A percentile compares a stretch with the other conserved stretches of the same genome.
Conservation (phyloP, 2,113 vertebrate species). For the Tympanuchus pallidicinctus region DNA sequence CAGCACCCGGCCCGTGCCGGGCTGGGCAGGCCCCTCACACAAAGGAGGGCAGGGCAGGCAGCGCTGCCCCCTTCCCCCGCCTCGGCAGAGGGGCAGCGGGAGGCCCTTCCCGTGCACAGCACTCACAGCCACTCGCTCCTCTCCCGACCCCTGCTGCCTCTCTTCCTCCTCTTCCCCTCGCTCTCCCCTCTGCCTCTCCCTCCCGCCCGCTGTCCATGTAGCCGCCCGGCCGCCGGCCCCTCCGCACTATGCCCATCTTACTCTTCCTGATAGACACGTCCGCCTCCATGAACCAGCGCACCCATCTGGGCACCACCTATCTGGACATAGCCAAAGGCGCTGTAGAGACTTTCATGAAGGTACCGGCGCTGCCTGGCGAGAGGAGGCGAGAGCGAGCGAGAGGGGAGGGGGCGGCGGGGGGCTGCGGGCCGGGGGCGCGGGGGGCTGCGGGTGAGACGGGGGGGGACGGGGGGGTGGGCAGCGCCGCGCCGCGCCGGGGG, state of each 20-base stretch:
- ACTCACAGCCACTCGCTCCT: slow-evolving; percentile 33
- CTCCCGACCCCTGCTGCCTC: background rate
- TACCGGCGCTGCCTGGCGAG: slow-evolving; percentile 71
- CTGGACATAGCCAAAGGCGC: slow-evolving; percentile 97
- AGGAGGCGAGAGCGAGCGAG: background rate
- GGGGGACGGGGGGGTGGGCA: no score
- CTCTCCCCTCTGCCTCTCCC: background rate
- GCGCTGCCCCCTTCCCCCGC: slow-evolving; percentile 31
- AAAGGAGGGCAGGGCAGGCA: slow-evolving; percentile 57
- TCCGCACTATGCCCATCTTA: slow-evolving; percentile 94
- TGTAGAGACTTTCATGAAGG: slow-evolving; percentile 99
- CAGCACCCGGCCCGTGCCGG: slow-evolving; percentile 30
- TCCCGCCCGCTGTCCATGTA: slow-evolving; percentile 36
- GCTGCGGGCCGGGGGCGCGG: background rate
- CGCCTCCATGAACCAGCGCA: slow-evolving; percentile 99
- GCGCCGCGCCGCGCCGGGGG: no score
- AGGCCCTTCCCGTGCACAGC: slow-evolving; percentile 29
- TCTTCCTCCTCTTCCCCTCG: background rate
- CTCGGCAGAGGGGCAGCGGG: slow-evolving; percentile 39
- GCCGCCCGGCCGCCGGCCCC: slow-evolving; percentile 48
- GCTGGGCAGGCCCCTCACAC: slow-evolving; percentile 51
- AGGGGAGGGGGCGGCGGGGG: background rate
- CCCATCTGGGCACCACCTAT: background rate
- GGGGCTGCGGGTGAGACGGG: background rate
- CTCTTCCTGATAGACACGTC: slow-evolving; percentile 99